Percentiles rank a stretch among this genome's conserved stretches.
phyloP scores from a whole-genome alignment of 2,888 invertebrate genomes.

The Sussaba pulchella region DNA sequence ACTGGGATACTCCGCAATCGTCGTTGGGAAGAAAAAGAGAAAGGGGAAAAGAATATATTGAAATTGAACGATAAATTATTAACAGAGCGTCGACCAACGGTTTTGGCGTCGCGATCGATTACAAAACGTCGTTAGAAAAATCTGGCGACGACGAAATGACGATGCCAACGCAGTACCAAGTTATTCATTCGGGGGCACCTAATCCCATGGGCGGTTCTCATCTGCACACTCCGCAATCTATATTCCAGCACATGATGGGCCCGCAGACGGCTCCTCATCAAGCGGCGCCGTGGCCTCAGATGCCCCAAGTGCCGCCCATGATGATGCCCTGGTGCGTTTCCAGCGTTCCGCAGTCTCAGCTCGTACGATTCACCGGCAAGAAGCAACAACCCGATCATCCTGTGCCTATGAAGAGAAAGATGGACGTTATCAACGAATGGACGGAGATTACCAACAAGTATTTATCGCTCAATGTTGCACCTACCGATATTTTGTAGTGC shows the following conservation, averaged over 20 bases:
- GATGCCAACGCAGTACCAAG: constrained; percentile 70
- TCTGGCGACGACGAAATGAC: constrained; percentile 54
- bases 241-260: constrained; percentile 82
- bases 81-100: not conserved
- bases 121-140: not conserved
- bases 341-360: constrained; percentile 76
- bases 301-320: constrained; percentile 79
- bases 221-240: constrained; percentile 80
- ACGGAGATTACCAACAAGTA: constrained; percentile 77
- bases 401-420: constrained; percentile 79
- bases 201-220: constrained; percentile 80
- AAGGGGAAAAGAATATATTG: no score
- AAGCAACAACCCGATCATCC: constrained; percentile 63
- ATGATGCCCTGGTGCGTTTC: constrained; percentile 81
- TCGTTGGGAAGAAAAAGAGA: no score
- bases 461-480: constrained; percentile 56
- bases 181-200: constrained; percentile 71
- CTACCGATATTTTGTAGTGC: no score
- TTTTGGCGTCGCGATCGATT: not conserved
- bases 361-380: constrained; percentile 79
- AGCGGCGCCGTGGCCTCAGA: constrained; percentile 73
- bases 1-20: not conserved
- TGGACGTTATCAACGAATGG: constrained; percentile 72
- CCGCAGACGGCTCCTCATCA: constrained; percentile 75
- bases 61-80: no score